phyloP scores from a whole-genome alignment of 2,113 vertebrate species.

The Chitala chitala region DNA sequence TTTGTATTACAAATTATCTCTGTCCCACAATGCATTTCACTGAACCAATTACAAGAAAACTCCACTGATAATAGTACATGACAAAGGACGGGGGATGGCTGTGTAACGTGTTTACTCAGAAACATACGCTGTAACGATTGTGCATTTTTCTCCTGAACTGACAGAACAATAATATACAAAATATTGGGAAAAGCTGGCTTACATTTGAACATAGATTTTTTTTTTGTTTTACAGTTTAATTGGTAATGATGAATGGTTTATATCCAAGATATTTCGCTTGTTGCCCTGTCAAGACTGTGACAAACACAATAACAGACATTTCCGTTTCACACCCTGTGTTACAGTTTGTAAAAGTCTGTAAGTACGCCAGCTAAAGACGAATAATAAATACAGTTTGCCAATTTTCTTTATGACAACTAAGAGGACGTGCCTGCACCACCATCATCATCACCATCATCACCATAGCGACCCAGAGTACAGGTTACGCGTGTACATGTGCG shows the following conservation, averaged over 20 bases:
- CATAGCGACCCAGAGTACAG: background rate
- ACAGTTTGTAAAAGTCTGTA: no score
- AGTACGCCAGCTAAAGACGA: background rate
- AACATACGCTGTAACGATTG: background rate
- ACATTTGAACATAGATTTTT: background rate
- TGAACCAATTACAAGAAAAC: no score
- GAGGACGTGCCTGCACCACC: background rate
- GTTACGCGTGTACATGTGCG: slow-evolving; percentile 19
- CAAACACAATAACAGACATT: no score
- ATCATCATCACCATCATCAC: no score
- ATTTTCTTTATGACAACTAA: background rate
- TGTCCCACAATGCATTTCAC: background rate
- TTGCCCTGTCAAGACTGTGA: background rate
- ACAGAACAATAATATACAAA: no score
- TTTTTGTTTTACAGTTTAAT: background rate
- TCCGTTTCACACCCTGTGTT: no score
- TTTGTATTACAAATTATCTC: no score
- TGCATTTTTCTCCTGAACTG: background rate
- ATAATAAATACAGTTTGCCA: background rate
- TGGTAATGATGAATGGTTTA: background rate
- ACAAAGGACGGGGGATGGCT: no score
- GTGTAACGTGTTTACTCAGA: no score
- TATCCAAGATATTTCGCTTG: background rate
- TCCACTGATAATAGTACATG: no score
- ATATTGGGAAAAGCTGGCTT: no score